Conservation (phyloP, 2,888 invertebrate species). For the Hyposoter didymator region DNA sequence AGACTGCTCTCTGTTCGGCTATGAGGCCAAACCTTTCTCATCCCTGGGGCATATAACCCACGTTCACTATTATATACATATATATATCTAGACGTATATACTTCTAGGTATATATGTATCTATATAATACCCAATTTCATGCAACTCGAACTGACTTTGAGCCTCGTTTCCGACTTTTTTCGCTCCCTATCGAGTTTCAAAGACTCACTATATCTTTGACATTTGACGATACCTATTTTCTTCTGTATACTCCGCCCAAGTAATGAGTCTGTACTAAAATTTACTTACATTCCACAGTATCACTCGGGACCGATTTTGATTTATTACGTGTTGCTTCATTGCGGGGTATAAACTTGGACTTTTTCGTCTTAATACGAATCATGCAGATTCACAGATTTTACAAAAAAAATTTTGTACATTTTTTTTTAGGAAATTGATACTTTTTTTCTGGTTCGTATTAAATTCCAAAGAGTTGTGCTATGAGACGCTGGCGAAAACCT, state of each 20-base stretch:
- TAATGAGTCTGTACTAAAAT: not conserved
- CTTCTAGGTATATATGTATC: not conserved
- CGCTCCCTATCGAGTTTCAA: slow-evolving; percentile 15
- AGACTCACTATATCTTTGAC: not conserved
- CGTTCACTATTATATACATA: slow-evolving; percentile 30
- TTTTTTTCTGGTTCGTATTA: not conserved
- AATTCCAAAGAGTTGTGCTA: no score
- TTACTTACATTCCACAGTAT: not conserved
- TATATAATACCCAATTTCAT: slow-evolving; percentile 44
- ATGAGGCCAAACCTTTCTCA: slow-evolving; percentile 80
- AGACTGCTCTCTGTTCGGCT: slow-evolving; percentile 67
- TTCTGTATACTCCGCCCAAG: no score
- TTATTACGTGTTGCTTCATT: not conserved
- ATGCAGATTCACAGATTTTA: not conserved
- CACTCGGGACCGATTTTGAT: not conserved
- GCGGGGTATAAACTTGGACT: not conserved
- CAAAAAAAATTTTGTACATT: not conserved
- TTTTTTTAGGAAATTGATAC: not conserved
- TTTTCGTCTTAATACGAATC: not conserved
- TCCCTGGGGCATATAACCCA: slow-evolving; percentile 71
- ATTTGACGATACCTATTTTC: slow-evolving; percentile 5
- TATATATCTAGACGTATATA: not conserved
- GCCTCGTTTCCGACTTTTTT: slow-evolving; percentile 10
- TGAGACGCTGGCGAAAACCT: no score
- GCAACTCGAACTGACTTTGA: slow-evolving; percentile 27